A percentile compares a stretch with the other conserved stretches of the same genome.
Conservation (phyloP, 2,113 vertebrate species). For the Gnathonemus echidnorhynchus region DNA sequence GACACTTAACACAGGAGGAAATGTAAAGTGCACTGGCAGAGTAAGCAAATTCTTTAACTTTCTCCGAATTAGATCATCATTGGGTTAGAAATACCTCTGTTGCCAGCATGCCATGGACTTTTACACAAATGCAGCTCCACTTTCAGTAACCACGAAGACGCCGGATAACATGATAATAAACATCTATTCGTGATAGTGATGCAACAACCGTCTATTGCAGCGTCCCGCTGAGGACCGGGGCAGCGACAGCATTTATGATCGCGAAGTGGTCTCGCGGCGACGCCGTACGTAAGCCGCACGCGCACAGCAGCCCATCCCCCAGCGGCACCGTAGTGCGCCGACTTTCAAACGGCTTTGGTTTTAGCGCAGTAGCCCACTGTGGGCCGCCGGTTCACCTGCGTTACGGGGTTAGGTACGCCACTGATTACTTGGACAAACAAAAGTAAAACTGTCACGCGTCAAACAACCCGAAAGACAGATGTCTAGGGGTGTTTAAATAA, state of each 20-base stretch:
- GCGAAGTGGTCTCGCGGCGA: not conserved
- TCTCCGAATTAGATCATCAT: not conserved
- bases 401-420: not conserved
- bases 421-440: not conserved
- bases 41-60: not conserved
- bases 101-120: not conserved
- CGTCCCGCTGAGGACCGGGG: not conserved
- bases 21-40: not conserved
- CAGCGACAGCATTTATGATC: not conserved
- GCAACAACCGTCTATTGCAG: not conserved
- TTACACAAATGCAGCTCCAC: not conserved
- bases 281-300: not conserved
- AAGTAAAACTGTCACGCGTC: not conserved
- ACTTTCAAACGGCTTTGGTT: not conserved
- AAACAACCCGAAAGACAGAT: not conserved
- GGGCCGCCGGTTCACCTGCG: not conserved
- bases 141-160: not conserved
- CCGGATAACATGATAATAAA: not conserved
- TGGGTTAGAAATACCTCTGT: not conserved
- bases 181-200: not conserved
- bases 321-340: not conserved
- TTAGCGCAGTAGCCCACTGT: not conserved
- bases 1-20: not conserved
- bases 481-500: not conserved
- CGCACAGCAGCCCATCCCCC: not conserved